Evolutionary conservation across 1,140 invertebrate genomes (phyloP).

Genomic region (Hycleus cichorii): DNA sequence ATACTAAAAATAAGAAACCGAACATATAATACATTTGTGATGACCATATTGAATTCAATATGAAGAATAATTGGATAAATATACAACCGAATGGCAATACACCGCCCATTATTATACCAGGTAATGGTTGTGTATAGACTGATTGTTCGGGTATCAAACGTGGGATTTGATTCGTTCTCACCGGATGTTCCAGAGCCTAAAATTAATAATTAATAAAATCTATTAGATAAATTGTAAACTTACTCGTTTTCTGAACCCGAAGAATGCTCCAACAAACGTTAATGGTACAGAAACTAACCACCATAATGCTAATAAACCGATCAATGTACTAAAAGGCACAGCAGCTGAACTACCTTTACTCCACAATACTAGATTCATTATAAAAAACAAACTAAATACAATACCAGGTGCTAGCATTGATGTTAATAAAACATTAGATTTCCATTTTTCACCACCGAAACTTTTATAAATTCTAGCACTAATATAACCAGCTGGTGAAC

Average conservation of each 20-base stretch:
- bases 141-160: constrained; percentile 97
- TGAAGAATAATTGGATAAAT: constrained; percentile 99
- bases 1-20: constrained; percentile 96
- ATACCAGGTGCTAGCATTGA: constrained; percentile 77
- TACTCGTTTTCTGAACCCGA: constrained; percentile 95
- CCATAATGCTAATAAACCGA: constrained; percentile 94
- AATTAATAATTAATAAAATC: constrained; percentile 16
- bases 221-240: constrained; percentile 25
- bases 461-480: constrained; percentile 96
- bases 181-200: constrained; percentile 90
- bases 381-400: constrained; percentile 91
- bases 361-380: constrained; percentile 96
- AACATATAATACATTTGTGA: constrained; percentile 99
- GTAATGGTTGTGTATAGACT: constrained; percentile 89
- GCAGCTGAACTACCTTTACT: constrained; percentile 90
- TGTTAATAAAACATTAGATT: constrained; percentile 93
- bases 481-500: constrained; percentile 91
- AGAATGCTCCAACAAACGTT: constrained; percentile 96
- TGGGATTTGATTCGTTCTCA: constrained; percentile 97
- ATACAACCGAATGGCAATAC: constrained; percentile 98
- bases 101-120: constrained; percentile 94
- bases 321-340: constrained; percentile 94
- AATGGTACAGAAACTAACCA: constrained; percentile 96
- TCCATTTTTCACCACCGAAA: constrained; percentile 97
- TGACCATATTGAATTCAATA: constrained; percentile 97